A percentile compares a stretch with the other conserved stretches of the same genome.
phyloP scores from a whole-genome alignment of 2,113 vertebrate genomes.

The Podarcis raffonei region DNA sequence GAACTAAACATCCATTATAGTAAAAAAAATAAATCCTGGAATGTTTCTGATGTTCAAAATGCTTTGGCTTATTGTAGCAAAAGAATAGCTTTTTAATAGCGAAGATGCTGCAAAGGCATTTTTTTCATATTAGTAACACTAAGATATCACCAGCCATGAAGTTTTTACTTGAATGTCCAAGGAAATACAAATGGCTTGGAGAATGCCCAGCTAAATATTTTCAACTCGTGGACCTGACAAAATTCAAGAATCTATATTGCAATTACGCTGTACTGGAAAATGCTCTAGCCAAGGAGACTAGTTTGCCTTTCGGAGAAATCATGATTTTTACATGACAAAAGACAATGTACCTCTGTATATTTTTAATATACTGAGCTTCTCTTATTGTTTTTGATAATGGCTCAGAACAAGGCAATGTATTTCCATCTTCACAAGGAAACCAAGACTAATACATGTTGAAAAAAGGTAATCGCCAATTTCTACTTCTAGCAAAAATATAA shows the following conservation, averaged over 20 bases:
- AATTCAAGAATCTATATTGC: conserved; percentile 39
- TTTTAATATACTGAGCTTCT: neutral
- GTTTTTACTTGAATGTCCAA: conserved; percentile 40
- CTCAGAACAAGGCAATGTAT: neutral
- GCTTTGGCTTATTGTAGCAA: conserved; percentile 34
- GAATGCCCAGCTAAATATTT: conserved; percentile 48
- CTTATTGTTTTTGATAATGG: neutral
- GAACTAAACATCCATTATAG: neutral
- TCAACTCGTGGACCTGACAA: conserved; percentile 34
- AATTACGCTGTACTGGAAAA: conserved; percentile 41
- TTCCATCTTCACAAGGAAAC: neutral
- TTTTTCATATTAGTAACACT: neutral
- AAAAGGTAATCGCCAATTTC: conserved; percentile 23
- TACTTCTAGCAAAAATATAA: neutral
- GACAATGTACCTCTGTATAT: neutral
- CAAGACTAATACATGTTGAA: conserved; percentile 10
- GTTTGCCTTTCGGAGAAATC: conserved; percentile 29
- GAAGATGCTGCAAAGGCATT: neutral
- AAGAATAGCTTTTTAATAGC: neutral
- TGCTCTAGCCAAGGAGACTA: conserved; percentile 16
- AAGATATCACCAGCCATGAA: neutral
- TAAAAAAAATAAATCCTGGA: conserved; percentile 34
- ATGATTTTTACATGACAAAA: conserved; percentile 24
- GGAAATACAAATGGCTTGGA: conserved; percentile 54
- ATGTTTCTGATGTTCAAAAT: conserved; percentile 42